Percentiles rank a stretch among this genome's conserved stretches.
Evolutionary conservation across 2,888 invertebrate genomes (phyloP).

Genomic region (Apeira syringaria): DNA sequence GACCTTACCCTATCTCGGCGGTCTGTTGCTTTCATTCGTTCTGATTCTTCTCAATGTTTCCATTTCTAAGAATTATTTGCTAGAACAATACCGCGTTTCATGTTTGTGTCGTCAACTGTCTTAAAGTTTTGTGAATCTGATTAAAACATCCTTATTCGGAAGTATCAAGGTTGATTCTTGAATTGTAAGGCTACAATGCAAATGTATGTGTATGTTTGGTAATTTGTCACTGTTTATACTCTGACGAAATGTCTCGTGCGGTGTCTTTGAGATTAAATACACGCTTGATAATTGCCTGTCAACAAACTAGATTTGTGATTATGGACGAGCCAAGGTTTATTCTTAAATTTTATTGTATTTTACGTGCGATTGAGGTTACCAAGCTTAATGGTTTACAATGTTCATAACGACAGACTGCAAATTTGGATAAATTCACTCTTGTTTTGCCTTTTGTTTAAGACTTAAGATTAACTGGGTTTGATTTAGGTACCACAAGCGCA

Average conservation of each 20-base stretch:
- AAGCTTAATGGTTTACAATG: slow-evolving; percentile 6
- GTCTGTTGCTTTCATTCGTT: slow-evolving; percentile 59
- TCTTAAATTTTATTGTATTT: slow-evolving; percentile 43
- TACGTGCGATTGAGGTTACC: slow-evolving; percentile 42
- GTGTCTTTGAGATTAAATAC: slow-evolving; percentile 75
- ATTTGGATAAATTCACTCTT: too few species aligned
- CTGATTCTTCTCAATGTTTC: slow-evolving; percentile 75
- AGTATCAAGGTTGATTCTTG: slow-evolving; percentile 39
- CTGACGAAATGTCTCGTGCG: slow-evolving; percentile 68
- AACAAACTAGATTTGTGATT: slow-evolving; percentile 74
- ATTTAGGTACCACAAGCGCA: too few species aligned
- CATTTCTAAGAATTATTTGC: slow-evolving; percentile 78
- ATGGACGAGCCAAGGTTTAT: slow-evolving; percentile 45
- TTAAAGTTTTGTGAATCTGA: slow-evolving; percentile 17
- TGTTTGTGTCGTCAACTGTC: slow-evolving; percentile 56
- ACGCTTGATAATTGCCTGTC: slow-evolving; percentile 70
- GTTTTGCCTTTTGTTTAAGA: not conserved
- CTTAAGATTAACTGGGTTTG: not conserved
- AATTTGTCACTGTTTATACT: slow-evolving; percentile 44
- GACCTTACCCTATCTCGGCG: slow-evolving; percentile 56
- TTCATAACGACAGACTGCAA: too few species aligned
- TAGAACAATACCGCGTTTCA: slow-evolving; percentile 75
- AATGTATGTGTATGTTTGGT: slow-evolving; percentile 21
- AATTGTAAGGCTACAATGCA: slow-evolving; percentile 24
- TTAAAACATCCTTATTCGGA: slow-evolving; percentile 25